These are phyloP conservation scores for Nasonovia ribisnigri DNA, from an alignment of 2,888 invertebrate genomes.

Conservation along the genomic window DNA sequence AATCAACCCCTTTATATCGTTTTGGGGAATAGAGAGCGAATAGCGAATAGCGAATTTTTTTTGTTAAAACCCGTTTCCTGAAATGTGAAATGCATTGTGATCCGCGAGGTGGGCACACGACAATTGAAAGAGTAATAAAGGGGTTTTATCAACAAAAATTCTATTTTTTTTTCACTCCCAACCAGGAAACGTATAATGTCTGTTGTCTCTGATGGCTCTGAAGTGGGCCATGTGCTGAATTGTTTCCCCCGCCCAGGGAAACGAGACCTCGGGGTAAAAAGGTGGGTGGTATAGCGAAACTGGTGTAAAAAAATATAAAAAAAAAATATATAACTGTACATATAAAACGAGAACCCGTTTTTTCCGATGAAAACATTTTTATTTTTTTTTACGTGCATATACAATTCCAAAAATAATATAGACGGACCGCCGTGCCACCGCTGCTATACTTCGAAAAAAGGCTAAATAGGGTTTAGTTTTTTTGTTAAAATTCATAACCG, in stretches of 20 bases:
- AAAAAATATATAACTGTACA: conserved; percentile 21
- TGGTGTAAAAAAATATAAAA: conserved; percentile 24
- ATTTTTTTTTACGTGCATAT: conserved; percentile 32
- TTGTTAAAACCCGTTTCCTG: conserved; percentile 63
- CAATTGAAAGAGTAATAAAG: conserved; percentile 64
- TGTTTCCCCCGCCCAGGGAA: conserved; percentile 38
- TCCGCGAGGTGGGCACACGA: conserved; percentile 51
- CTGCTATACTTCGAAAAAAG: neutral
- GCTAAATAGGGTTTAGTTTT: conserved; percentile 55
- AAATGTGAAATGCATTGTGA: conserved; percentile 64
- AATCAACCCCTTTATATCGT: conserved; percentile 65
- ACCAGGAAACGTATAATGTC: conserved; percentile 64
- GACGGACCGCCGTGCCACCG: conserved; percentile 25
- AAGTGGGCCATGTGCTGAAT: conserved; percentile 65
- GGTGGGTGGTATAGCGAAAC: conserved; percentile 52
- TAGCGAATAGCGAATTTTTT: conserved; percentile 34
- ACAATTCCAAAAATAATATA: conserved; percentile 62
- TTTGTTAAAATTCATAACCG: conserved; percentile 58
- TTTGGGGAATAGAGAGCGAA: conserved; percentile 30
- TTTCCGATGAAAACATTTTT: conserved; percentile 57
- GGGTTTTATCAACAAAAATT: conserved; percentile 62
- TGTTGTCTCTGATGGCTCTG: conserved; percentile 64
- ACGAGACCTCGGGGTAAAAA: conserved; percentile 56
- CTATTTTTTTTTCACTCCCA: conserved; percentile 19
- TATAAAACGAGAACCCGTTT: conserved; percentile 56